Evolutionary conservation across 2,888 invertebrate genomes (phyloP).

Genomic region (Drosophila tanythrix): DNA sequence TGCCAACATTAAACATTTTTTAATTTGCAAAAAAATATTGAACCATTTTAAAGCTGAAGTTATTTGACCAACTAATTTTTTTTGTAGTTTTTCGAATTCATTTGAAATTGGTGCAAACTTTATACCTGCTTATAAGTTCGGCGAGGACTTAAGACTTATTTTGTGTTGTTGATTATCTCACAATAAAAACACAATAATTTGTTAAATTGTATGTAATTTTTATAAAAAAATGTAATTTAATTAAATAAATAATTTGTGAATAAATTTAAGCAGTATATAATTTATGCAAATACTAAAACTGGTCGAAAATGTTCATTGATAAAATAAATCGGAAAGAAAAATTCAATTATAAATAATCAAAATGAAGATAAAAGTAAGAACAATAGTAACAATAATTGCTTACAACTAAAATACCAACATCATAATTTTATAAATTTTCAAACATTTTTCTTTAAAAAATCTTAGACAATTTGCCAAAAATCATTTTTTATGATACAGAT

Average conservation of each 20-base stretch:
- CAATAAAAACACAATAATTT: background rate
- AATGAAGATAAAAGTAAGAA: background rate
- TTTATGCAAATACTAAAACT: background rate
- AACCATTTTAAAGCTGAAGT: background rate
- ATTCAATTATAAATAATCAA: background rate
- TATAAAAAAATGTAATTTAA: background rate
- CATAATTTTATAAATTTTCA: background rate
- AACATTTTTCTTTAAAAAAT: background rate
- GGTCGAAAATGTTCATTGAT: background rate
- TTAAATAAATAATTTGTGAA: background rate
- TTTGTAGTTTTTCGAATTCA: background rate
- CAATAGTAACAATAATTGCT: background rate
- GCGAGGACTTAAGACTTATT: background rate
- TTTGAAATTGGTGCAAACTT: background rate
- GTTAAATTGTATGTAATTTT: background rate
- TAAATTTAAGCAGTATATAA: background rate
- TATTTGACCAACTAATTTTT: background rate
- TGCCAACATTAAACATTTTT: background rate
- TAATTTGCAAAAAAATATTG: background rate
- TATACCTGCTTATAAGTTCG: background rate
- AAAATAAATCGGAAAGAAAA: background rate
- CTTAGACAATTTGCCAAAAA: background rate
- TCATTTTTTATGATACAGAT: background rate
- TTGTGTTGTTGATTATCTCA: background rate
- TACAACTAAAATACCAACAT: background rate